phyloP scores from a whole-genome alignment of 2,113 vertebrate genomes.

The Seriola rivoliana region DNA sequence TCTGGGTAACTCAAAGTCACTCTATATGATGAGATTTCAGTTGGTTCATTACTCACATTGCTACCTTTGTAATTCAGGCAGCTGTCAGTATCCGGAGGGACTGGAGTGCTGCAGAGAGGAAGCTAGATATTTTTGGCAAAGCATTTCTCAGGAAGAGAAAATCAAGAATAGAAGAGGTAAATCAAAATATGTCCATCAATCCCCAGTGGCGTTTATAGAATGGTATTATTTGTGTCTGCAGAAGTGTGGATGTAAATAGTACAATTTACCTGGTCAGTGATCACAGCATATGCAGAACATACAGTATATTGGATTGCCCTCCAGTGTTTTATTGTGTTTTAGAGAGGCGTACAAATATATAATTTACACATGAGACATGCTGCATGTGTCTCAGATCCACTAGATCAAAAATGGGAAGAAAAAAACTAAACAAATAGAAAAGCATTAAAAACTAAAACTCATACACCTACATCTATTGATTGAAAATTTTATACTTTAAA shows the following conservation, averaged over 20 bases:
- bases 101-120: conserved; percentile 15
- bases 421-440: background rate
- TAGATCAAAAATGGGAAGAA: background rate
- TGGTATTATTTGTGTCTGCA: conserved; percentile 8
- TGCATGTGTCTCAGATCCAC: background rate
- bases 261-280: conserved; percentile 14
- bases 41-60: conserved; percentile 66
- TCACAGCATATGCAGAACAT: background rate
- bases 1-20: conserved; percentile 54
- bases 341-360: background rate
- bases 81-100: conserved; percentile 65
- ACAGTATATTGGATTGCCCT: background rate
- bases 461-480: conserved; percentile 49
- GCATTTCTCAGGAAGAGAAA: conserved; percentile 22
- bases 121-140: conserved; percentile 46
- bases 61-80: conserved; percentile 64
- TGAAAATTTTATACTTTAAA: conserved; percentile 1
- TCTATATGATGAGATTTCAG: conserved; percentile 72
- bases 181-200: conserved; percentile 35
- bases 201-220: conserved; percentile 12
- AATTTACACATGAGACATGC: background rate
- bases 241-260: background rate
- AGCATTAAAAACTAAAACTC: background rate
- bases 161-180: conserved; percentile 29
- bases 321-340: background rate